Base-by-base conservation (phyloP, 2,888 invertebrate species). In the Caenorhabditis wallacei region DNA sequence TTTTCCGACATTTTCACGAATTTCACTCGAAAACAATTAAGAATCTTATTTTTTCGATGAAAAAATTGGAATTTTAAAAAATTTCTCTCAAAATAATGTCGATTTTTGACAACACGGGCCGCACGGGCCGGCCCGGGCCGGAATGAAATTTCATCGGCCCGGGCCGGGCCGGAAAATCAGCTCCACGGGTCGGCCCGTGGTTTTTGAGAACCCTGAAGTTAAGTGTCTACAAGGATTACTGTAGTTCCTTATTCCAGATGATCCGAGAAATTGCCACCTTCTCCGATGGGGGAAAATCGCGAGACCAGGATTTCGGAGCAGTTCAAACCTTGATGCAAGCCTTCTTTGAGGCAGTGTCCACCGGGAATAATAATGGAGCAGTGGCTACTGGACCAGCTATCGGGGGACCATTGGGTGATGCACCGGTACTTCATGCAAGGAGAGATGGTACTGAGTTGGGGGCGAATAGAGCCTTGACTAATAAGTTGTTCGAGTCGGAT, bases 371-470 rank as follows among this genome's bases (percentile, higher is more conserved):
- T 57, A 80, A 76, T 75, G 68, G 74, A 22, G 48, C 26, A 11
- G 54, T 51, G 1, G 57, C 54, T 1, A 51, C 64, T 0, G 74
- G 68, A 46, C 11, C 66, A 20, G 74, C 69, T 0, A n/a, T 80
- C 8, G 78, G 56, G 11, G 48, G 63, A 37, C 70, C 78, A 8
- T n/a, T 80, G 2, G 66, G 66, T 20, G 78, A 79, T 40, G 63
- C 85, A 16, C 82, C 84, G 56, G 87, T 88, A 11, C 61, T 90
- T 46, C 82, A 80, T 7, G 82, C 83, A 2, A 80, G 75, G 22
- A 68, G 82, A 64, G 91, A 91, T 76, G 90, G 90, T 13, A 91
- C 90, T 8, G 91, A 91, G 69, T 69, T 88, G 2, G 90, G 91
- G 8, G 82, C 85, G 8, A 91, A 91, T 70, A 76, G 89, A 18